These are phyloP conservation scores for Catonia carolina DNA, from an alignment of 2,888 invertebrate species.

Conservation along the genomic window DNA sequence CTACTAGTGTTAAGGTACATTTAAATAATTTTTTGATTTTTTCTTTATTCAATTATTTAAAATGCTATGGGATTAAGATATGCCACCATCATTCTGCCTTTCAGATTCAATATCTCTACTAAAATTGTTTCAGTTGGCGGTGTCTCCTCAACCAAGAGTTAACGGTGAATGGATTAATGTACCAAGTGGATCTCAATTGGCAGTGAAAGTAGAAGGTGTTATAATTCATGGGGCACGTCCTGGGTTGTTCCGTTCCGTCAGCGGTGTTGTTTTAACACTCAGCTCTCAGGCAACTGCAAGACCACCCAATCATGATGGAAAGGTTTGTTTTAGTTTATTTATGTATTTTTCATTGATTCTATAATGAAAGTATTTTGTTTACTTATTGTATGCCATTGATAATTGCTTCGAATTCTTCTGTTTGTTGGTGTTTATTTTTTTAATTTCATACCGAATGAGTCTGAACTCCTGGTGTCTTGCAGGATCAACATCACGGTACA, in stretches of 20 bases:
- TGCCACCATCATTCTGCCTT: too few relatives aligned
- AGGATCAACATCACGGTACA: too few relatives aligned
- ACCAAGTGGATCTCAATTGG: slow-evolving; percentile 75
- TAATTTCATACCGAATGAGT: too few relatives aligned
- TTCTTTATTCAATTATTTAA: slow-evolving; percentile 2
- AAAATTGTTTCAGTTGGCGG: slow-evolving; percentile 57
- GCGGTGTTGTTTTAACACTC: slow-evolving; percentile 63
- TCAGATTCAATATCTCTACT: too few relatives aligned
- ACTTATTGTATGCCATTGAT: too few relatives aligned
- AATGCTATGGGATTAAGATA: too few relatives aligned
- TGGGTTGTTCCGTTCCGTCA: slow-evolving; percentile 62
- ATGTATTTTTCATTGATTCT: slow-evolving; percentile 1
- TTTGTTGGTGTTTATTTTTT: too few relatives aligned
- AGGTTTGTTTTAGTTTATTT: slow-evolving; percentile 30
- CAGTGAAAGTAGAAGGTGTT: slow-evolving; percentile 91
- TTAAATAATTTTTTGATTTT: background rate
- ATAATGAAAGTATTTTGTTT: too few relatives aligned
- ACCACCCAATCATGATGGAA: slow-evolving; percentile 34
- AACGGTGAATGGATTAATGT: slow-evolving; percentile 79
- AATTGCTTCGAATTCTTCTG: too few relatives aligned
- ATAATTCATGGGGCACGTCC: slow-evolving; percentile 64
- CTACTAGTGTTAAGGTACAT: slow-evolving; percentile 64
- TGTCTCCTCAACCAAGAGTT: slow-evolving; percentile 71
- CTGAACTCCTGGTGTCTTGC: too few relatives aligned
- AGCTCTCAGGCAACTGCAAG: slow-evolving; percentile 55